A percentile compares a stretch with the other conserved stretches of the same genome.
phyloP scores from a whole-genome alignment of 2,888 invertebrate genomes.

The Xestoiulus laeticollis region DNA sequence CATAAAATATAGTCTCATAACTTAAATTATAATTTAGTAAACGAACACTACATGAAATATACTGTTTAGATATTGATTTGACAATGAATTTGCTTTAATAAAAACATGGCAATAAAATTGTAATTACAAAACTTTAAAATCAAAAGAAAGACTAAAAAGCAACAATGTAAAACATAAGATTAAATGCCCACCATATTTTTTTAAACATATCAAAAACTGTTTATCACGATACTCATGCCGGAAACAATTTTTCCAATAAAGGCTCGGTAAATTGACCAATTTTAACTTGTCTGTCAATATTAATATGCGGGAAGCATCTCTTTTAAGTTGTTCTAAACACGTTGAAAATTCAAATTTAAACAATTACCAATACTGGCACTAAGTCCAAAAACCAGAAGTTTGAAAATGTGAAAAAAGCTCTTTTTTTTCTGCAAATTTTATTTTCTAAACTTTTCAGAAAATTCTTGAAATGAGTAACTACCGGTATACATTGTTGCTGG shows the following conservation, averaged over 20 bases:
- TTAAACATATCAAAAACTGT: background rate
- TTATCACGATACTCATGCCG: slow-evolving; percentile 14
- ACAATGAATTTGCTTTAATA: too few species aligned
- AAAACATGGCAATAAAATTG: too few species aligned
- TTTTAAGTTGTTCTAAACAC: slow-evolving; percentile 1
- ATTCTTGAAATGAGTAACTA: background rate
- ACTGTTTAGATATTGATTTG: too few species aligned
- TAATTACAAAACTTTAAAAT: too few species aligned
- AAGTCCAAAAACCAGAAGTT: background rate
- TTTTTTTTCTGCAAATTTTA: background rate
- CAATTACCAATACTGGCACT: background rate
- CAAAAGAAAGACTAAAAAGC: too few species aligned
- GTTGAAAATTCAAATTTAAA: background rate
- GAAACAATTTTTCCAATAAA: background rate
- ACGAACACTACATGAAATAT: too few species aligned
- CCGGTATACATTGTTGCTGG: too few species aligned
- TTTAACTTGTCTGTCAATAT: background rate
- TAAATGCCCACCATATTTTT: too few species aligned
- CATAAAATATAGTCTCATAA: too few species aligned
- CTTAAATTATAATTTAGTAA: too few species aligned
- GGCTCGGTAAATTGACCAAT: background rate
- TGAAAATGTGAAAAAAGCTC: background rate
- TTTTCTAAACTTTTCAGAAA: background rate
- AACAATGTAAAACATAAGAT: too few species aligned
- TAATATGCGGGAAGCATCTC: slow-evolving; percentile 31